Percentiles rank a stretch among this genome's conserved stretches.
Evolutionary conservation across 2,888 invertebrate species (phyloP).

Genomic region (Philhelius pedissequus): DNA sequence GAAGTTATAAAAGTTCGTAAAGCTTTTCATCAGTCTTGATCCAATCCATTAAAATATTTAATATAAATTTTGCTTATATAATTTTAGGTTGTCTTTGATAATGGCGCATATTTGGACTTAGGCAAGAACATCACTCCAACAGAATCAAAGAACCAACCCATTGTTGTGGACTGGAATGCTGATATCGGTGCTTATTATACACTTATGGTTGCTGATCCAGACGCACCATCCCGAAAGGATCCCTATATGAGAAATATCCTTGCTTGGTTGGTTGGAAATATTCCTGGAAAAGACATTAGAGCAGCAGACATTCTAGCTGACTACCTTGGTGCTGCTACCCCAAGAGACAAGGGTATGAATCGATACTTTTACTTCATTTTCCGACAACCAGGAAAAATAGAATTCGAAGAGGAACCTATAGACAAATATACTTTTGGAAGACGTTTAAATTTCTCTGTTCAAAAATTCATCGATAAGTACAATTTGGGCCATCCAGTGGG

Average conservation of each 20-base stretch:
- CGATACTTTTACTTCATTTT: not conserved
- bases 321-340: not conserved
- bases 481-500: not conserved
- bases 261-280: not conserved
- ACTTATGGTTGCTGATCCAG: not conserved
- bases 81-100: not conserved
- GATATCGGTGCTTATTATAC: not conserved
- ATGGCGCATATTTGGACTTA: not conserved
- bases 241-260: not conserved
- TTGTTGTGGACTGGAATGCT: not conserved
- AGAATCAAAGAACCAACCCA: not conserved
- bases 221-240: not conserved
- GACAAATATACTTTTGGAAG: not conserved
- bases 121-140: not conserved
- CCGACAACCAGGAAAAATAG: not conserved
- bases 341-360: not conserved
- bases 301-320: not conserved
- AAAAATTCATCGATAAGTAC: not conserved
- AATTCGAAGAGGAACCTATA: not conserved
- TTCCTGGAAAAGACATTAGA: constrained; percentile 80
- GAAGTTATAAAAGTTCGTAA: not conserved
- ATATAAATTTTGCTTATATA: not conserved
- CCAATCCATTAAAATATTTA: not conserved
- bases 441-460: not conserved
- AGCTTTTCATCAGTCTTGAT: too few species aligned